A percentile compares a stretch with the other conserved stretches of the same genome.
Conservation (phyloP, 1,140 invertebrate genomes). For the Brachionus paranguensis region DNA sequence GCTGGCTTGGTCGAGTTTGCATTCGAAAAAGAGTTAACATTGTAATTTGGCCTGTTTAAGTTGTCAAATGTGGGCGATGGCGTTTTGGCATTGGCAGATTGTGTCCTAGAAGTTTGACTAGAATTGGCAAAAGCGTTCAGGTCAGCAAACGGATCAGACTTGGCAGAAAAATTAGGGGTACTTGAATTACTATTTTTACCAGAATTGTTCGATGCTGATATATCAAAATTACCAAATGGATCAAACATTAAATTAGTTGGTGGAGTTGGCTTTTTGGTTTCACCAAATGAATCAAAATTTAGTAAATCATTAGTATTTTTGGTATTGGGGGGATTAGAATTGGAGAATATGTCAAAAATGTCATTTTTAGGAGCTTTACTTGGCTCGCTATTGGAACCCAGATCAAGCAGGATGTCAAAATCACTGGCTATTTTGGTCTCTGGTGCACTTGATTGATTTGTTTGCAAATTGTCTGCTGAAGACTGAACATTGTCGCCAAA, state of each 20-base stretch:
- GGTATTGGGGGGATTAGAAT: neutral
- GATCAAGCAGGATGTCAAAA: neutral
- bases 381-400: neutral
- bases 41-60: slow-evolving; percentile 7
- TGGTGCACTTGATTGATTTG: neutral
- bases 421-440: neutral
- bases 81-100: neutral
- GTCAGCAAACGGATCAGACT: slow-evolving; percentile 16
- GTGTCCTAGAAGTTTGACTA: neutral
- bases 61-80: slow-evolving; percentile 11
- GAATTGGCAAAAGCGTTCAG: neutral
- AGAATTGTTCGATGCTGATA: neutral
- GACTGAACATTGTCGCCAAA: neutral
- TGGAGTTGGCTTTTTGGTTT: neutral
- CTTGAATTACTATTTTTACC: neutral
- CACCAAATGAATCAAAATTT: neutral
- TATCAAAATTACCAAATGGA: slow-evolving; percentile 18
- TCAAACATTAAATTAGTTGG: slow-evolving; percentile 19
- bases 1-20: neutral
- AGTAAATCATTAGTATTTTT: neutral
- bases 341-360: neutral
- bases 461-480: neutral
- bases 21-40: neutral
- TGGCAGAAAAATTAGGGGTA: neutral
- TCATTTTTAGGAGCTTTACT: neutral